Percentiles rank a stretch among this genome's conserved stretches.
Conservation (phyloP, 2,888 invertebrate genomes). For the Aporophyla lueneburgensis region DNA sequence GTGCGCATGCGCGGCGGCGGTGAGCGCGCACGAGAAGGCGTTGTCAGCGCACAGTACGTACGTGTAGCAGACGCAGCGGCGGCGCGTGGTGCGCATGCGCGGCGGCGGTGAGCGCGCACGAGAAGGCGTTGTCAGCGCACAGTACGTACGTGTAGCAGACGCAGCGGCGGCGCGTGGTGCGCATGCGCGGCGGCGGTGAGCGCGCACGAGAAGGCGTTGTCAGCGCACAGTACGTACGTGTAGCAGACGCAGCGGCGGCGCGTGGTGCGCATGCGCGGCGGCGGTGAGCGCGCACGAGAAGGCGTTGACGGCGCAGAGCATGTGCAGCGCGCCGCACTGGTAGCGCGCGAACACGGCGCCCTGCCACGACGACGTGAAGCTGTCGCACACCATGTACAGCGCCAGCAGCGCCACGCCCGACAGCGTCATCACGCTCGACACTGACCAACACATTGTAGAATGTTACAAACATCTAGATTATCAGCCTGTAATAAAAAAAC, state of each 20-base stretch:
- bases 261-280: constrained; percentile 93
- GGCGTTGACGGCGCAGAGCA: constrained; percentile 95
- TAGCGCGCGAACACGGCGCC: constrained; percentile 96
- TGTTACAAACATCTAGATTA: background rate
- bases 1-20: too few species aligned
- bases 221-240: constrained; percentile 54
- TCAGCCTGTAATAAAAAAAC: too few species aligned
- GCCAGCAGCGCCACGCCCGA: constrained; percentile 96
- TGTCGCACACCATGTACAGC: constrained; percentile 98
- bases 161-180: too few species aligned
- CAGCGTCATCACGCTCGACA: constrained; percentile 91
- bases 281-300: constrained; percentile 98
- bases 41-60: too few species aligned
- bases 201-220: too few species aligned
- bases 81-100: too few species aligned
- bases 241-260: constrained; percentile 88
- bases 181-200: too few species aligned
- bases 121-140: too few species aligned
- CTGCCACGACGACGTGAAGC: constrained; percentile 99
- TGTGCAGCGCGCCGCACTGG: constrained; percentile 80
- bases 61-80: too few species aligned
- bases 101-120: too few species aligned
- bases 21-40: too few species aligned
- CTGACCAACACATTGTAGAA: constrained; percentile 21
- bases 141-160: too few species aligned